Evolutionary conservation across 2,113 vertebrate species (phyloP), one percentile per base, ranked within the genome.

Genomic region (Saimiri boliviensis): DNA sequence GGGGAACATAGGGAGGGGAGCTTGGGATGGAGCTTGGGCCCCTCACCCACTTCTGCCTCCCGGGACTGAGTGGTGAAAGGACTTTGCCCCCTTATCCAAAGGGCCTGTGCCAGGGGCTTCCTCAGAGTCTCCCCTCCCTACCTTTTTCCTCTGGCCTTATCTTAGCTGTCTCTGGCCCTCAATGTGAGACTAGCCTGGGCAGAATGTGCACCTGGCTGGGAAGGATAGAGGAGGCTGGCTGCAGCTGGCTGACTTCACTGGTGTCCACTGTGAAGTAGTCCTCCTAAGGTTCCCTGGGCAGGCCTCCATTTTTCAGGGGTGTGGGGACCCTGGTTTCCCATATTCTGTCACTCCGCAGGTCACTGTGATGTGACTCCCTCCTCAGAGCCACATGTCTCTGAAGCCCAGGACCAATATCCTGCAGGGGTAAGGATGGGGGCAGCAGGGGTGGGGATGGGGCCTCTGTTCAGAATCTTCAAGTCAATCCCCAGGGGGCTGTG

Each of bases 321-420:
- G 87, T 81, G 89, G 93, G 97, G 95, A n/a, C 87, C 52, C 86
- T 87, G 25, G 63, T 90, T 95, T 95, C 80, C 71, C 49, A 95
- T 66, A 94, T 68, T 68, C 85, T 94, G 83, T 92, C 70, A 66
- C 82, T 25, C 25, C 56, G 86, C 90, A 93, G 96, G 86, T 70
- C 93, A 95, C 63, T 97, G 95, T 63, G 60, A 63, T 63, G 60
- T 63, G 12, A 63, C 96, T 96, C 96, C 97, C 96, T 96, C 95
- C 93, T 94, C 96, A 97, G 96, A 98, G 96, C 92, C 96, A 95
- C 90, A 95, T 91, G 94, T 97, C 95, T 84, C 89, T 19, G 27
- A 93, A 95, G 71, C 87, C 95, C 77, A 95, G 84, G 85, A 84
- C 87, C 56, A 87, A 30, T 92, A 86, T 82, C 92, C 86, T 37